Conservation (phyloP, 2,888 invertebrate species). For the Punctoribates punctum region DNA sequence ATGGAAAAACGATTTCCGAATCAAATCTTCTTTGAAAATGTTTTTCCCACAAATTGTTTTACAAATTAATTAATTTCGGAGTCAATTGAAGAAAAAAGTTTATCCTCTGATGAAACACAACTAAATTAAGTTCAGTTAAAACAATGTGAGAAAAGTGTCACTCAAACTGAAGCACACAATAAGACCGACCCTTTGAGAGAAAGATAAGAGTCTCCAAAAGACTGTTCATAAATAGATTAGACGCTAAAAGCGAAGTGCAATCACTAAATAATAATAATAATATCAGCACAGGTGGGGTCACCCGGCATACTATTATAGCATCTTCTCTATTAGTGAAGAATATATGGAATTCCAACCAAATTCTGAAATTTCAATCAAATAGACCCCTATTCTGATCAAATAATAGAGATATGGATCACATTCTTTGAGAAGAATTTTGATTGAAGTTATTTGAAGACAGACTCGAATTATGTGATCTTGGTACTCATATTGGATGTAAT, state of each 20-base stretch:
- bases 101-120: neutral
- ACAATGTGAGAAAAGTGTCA: conserved; percentile 13
- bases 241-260: conserved; percentile 1
- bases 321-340: no score
- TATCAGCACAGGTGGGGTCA: neutral
- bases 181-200: conserved; percentile 9
- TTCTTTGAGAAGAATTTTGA: no score
- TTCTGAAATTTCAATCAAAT: no score
- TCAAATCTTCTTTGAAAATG: neutral
- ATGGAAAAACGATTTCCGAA: no score
- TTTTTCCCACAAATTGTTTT: neutral
- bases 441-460: no score
- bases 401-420: no score
- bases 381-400: no score
- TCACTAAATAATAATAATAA: neutral
- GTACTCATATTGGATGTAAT: neutral
- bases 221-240: conserved; percentile 25
- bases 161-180: neutral
- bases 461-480: no score
- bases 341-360: no score
- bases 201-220: neutral
- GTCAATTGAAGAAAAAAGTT: neutral
- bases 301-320: no score
- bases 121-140: neutral
- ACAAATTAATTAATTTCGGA: neutral